phyloP scores from a whole-genome alignment of 2,113 vertebrate genomes.

The Gorsachius goisagi region DNA sequence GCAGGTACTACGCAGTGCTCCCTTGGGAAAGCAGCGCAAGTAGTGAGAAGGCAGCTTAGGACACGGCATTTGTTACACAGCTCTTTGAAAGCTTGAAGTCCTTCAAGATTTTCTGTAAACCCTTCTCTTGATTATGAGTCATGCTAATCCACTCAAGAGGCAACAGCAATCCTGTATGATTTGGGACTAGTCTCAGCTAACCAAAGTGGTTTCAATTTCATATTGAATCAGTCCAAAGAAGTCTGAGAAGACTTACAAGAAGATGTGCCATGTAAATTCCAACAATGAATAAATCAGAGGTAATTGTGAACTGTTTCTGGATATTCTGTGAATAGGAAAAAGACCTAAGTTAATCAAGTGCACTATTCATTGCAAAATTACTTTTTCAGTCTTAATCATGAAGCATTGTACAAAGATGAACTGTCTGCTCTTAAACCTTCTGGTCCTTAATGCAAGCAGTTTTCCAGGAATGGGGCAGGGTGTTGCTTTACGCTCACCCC shows the following conservation, averaged over 20 bases:
- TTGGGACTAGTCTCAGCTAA: neutral
- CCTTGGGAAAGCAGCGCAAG: accelerated
- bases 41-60: neutral
- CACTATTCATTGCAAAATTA: neutral
- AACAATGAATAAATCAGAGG: neutral
- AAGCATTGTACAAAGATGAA: neutral
- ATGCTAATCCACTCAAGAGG: neutral
- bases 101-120: neutral
- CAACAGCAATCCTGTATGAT: neutral
- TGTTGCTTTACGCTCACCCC: neutral
- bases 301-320: neutral
- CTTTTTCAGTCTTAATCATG: neutral
- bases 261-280: neutral
- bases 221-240: neutral
- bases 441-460: neutral
- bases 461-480: neutral
- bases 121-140: neutral
- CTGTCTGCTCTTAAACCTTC: neutral
- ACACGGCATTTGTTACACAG: neutral
- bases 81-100: neutral
- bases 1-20: neutral
- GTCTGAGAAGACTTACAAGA: neutral
- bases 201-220: neutral
- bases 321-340: neutral
- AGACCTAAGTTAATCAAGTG: neutral